These are phyloP conservation scores for Oeneis ivallda DNA, from an alignment of 2,888 invertebrate species.

Conservation along the genomic window DNA sequence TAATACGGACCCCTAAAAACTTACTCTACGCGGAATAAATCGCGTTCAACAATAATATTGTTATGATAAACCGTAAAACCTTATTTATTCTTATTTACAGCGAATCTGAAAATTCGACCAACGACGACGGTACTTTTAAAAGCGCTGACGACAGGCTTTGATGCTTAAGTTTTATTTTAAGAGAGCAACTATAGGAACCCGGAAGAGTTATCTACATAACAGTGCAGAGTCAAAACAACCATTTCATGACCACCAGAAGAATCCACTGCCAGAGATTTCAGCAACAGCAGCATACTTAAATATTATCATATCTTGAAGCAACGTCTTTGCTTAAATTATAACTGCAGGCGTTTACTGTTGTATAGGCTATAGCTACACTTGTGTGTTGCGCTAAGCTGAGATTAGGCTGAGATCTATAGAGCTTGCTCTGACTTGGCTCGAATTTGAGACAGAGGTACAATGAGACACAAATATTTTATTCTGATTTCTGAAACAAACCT, in stretches of 20 bases:
- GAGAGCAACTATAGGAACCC: not conserved
- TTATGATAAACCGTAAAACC: not conserved
- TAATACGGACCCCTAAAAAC: too few relatives aligned
- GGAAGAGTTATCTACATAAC: too few relatives aligned
- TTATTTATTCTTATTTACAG: conserved; percentile 23
- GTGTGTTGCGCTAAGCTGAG: too few relatives aligned
- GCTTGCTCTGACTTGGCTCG: not conserved
- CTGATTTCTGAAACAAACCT: too few relatives aligned
- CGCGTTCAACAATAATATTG: too few relatives aligned
- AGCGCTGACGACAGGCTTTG: conserved; percentile 78
- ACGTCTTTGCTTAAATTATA: not conserved
- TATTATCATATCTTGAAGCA: not conserved
- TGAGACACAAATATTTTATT: too few relatives aligned
- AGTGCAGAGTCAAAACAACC: too few relatives aligned
- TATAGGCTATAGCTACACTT: not conserved
- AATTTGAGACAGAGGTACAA: too few relatives aligned
- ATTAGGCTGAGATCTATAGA: too few relatives aligned
- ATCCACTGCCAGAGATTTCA: not conserved
- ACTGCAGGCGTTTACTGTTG: not conserved
- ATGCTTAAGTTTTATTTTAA: conserved; percentile 55
- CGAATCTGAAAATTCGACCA: conserved; percentile 50
- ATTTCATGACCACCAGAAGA: too few relatives aligned
- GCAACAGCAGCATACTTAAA: not conserved
- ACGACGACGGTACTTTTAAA: conserved; percentile 72
- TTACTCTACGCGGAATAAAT: too few relatives aligned